Evolutionary conservation across 2,797 vertebrate species (phyloP).

Genomic region (Crocidura indochinensis): DNA sequence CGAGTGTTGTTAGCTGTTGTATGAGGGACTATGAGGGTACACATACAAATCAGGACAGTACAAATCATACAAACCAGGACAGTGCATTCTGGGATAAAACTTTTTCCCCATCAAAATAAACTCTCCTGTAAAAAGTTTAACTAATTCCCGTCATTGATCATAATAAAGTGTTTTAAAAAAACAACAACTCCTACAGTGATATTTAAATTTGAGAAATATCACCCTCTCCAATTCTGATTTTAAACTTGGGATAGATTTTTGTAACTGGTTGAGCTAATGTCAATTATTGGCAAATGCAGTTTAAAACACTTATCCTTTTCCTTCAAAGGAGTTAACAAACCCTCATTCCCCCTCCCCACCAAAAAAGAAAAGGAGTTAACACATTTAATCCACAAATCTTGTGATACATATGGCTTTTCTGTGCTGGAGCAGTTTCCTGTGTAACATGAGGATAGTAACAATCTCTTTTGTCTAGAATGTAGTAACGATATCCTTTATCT

Average conservation of each 20-base stretch:
- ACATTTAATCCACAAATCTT: constrained; percentile 40
- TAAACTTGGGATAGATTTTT: constrained; percentile 56
- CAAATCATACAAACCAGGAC: neutral
- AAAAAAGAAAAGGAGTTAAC: constrained; percentile 60
- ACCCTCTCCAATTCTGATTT: constrained; percentile 4
- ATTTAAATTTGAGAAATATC: constrained; percentile 51
- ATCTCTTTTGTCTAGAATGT: constrained; percentile 46
- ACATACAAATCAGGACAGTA: too few species aligned
- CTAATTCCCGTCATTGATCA: constrained; percentile 33
- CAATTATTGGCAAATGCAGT: constrained; percentile 36
- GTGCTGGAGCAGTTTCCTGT: constrained; percentile 44
- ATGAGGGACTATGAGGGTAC: neutral
- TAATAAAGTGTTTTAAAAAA: constrained; percentile 43
- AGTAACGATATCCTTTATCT: constrained; percentile 56
- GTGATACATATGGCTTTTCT: constrained; percentile 62
- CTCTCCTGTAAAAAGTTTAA: constrained; percentile 35
- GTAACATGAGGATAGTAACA: constrained; percentile 58
- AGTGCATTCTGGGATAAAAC: constrained; percentile 30
- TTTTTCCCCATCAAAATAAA: constrained; percentile 42
- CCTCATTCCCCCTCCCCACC: too few species aligned
- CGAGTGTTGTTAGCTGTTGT: neutral
- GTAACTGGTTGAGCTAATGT: constrained; percentile 5
- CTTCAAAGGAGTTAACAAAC: too few species aligned
- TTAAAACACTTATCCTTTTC: constrained; percentile 47
- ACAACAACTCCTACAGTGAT: neutral